Base-by-base conservation (phyloP, 2,888 invertebrate species). In the Conistra vaccinii region DNA sequence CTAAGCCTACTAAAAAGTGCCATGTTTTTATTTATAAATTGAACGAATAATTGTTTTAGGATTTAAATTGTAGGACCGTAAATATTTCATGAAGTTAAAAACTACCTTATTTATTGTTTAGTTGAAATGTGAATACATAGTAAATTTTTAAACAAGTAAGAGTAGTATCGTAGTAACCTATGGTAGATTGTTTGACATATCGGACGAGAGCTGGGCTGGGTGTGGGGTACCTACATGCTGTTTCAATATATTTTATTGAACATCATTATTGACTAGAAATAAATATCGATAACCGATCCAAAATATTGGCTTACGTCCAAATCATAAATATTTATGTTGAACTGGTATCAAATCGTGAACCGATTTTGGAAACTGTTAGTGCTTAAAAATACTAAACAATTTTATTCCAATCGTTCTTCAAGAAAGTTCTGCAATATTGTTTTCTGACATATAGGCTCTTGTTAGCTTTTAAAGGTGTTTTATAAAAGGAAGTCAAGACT, bases 291-390 rank as follows among this genome's bases (percentile, higher is more conserved):
- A 85, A 83, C 85, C 79, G 80, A 86, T 87, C 80, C 73, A 85
- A 86, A 87, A 88, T 87, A 81, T 89, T 91, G 91, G 91, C 89
- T 68, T 71, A 67, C 61, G 60, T 78, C 89, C 90, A 90, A 85
- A 83, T 80, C 83, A 86, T 87, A 89, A 87, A 88, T 87, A 88
- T 87, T 87, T 85, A 80, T 88, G 82, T 88, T 85, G 85, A 85
- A 85, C 65, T 51, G 62, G 58, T 73, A 75, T 87, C 80, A 81
- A 85, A 77, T 62, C 63, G 72, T 81, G 69, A 77, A 79, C n/a
- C n/a, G 53, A 75, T 69, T 76, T 76, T 63, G 26, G 69, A 63
- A 81, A 83, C 65, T 72, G 78, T 83, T 78, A 72, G 53, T 42
- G 57, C 10, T 45, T n/a, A 69, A 66, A 57, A 70, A 76, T 74